Conservation (phyloP, 2,797 vertebrate genomes). For the Bucorvus abyssinicus region DNA sequence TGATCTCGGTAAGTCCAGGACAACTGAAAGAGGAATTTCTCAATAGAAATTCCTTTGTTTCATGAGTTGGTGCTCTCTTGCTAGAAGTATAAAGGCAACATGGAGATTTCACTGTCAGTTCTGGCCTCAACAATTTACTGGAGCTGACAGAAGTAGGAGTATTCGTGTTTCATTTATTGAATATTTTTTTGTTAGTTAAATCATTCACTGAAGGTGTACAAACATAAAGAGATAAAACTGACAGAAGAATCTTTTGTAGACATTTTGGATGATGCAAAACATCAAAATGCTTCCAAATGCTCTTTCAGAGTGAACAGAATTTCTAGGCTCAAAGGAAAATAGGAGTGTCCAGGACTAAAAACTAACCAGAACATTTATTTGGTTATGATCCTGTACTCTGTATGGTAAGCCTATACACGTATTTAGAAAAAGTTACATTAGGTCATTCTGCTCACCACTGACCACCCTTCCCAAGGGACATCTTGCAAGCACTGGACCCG, state of each 20-base stretch:
- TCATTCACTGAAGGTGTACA: neutral
- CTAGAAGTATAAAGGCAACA: neutral
- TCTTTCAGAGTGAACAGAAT: neutral
- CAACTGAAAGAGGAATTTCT: neutral
- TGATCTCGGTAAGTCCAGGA: neutral
- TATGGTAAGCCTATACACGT: neutral
- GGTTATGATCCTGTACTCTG: neutral
- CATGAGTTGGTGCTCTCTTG: neutral
- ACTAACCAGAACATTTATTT: neutral
- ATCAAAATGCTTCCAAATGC: neutral
- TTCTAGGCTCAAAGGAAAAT: neutral
- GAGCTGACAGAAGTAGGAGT: neutral
- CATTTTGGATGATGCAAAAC: neutral
- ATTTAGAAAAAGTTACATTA: neutral
- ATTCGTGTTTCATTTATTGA: neutral
- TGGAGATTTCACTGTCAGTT: neutral
- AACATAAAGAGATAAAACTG: neutral
- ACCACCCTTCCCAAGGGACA: neutral
- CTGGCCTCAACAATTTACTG: neutral
- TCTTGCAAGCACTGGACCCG: neutral
- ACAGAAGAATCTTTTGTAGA: neutral
- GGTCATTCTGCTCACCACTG: neutral
- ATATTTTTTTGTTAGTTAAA: neutral
- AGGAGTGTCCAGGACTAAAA: neutral
- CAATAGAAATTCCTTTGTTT: neutral